Base-by-base conservation (phyloP, 2,888 invertebrate genomes). In the Melanchra persicariae region DNA sequence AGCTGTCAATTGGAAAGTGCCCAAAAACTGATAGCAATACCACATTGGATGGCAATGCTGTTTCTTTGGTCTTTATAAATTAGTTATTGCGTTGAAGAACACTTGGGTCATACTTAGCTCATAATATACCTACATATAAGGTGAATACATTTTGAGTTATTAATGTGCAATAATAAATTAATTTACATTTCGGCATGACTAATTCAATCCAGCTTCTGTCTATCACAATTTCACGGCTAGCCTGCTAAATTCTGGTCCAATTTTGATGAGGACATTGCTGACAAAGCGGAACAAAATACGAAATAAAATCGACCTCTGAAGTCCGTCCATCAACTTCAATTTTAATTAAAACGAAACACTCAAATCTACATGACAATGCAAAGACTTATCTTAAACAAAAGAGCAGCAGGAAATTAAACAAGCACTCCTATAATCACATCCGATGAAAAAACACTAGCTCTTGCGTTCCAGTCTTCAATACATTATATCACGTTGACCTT, bases 361-460 rank as follows among this genome's bases (percentile, higher is more conserved):
- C 40, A 75, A 74, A 79, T 79, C 59, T 59, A 10, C 70, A 34
- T 75, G 47, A 68, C 77, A 79, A 70, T 74, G 54, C 66, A 73
- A 76, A 71, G 57, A 75, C 72, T 72, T 52, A 55, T 54, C 66
- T 22, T 12, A 65, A 75, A 83, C 73, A 74, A 77, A 71, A 79
- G 51, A 60, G 64, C 71, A 71, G 58, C 24, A 74, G 87, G 85
- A 87, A 86, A 87, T 87, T 82, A 87, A 82, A 85, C 80, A 84
- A 74, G 78, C 67, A 64, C 71, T 74, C 45, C 61, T 78, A 76
- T 79, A 84, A 85, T 87, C 80, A 81, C 74, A 58, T 76, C 57
- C 72, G 63, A 80, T 65, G 72, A 77, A 83, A 85, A 77, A 79
- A 80, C 79, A 78, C 63, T 66, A 77, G 34, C n/a, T n/a, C n/a